Percentiles rank a stretch among this genome's conserved stretches.
Evolutionary conservation across 2,797 vertebrate genomes (phyloP).

Genomic region (Chrysocyon brachyurus): DNA sequence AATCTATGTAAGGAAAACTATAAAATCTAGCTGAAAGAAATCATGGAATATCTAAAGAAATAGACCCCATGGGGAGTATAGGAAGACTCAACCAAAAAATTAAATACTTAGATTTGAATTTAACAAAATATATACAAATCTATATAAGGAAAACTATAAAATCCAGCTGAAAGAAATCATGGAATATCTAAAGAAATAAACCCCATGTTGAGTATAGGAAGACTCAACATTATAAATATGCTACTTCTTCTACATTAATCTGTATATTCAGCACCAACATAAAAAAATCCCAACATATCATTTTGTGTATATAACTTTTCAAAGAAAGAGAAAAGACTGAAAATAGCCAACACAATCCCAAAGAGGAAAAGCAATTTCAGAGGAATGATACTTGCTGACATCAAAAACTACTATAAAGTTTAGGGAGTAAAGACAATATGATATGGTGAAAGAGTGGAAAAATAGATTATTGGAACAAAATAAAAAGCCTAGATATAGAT

Average conservation of each 20-base stretch:
- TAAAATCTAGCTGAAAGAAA: not conserved
- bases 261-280: not conserved
- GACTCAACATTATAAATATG: not conserved
- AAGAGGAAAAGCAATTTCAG: not conserved
- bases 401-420: not conserved
- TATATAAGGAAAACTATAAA: not conserved
- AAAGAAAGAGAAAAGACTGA: not conserved
- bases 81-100: not conserved
- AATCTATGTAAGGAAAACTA: not conserved
- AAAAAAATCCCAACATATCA: not conserved
- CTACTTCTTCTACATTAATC: not conserved
- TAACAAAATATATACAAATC: not conserved
- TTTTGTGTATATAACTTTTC: not conserved
- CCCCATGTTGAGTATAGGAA: not conserved
- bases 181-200: not conserved
- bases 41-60: not conserved
- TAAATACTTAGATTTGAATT: not conserved
- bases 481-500: not conserved
- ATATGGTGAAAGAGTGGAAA: not conserved
- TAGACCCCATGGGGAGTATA: not conserved
- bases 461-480: not conserved
- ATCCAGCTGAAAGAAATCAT: not conserved
- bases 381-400: not conserved
- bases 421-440: not conserved
- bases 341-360: not conserved